A percentile compares a stretch with the other conserved stretches of the same genome.
phyloP scores from a whole-genome alignment of 2,888 invertebrate species.

The Phortica magna region DNA sequence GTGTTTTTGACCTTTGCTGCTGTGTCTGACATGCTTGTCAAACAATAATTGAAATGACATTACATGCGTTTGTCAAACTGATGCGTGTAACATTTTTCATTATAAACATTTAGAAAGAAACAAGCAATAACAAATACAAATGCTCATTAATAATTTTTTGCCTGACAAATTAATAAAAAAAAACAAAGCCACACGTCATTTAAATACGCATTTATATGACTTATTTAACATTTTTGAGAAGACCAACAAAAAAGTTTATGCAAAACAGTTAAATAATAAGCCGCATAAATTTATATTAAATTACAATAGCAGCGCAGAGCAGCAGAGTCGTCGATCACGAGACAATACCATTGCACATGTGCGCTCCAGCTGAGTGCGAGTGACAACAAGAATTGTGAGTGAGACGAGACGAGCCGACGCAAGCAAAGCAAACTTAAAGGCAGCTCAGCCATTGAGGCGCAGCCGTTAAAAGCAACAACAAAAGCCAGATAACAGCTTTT shows the following conservation, averaged over 20 bases:
- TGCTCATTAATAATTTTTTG: slow-evolving; percentile 51
- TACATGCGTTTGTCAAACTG: background rate
- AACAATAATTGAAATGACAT: slow-evolving; percentile 55
- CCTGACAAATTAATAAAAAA: slow-evolving; percentile 66
- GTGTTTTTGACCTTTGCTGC: background rate
- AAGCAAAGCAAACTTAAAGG: background rate
- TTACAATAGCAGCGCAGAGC: slow-evolving; percentile 52
- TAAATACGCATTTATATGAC: slow-evolving; percentile 51
- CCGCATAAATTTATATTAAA: slow-evolving; percentile 73
- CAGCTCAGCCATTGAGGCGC: background rate
- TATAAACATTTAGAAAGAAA: background rate
- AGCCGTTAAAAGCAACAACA: slow-evolving; percentile 28
- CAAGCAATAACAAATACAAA: background rate
- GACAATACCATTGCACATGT: slow-evolving; percentile 7
- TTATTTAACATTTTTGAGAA: slow-evolving; percentile 39
- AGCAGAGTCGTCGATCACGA: background rate
- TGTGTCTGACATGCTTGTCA: slow-evolving; percentile 53
- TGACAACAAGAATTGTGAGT: background rate
- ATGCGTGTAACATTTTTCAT: background rate
- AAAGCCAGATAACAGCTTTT: slow-evolving; percentile 57
- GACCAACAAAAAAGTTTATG: slow-evolving; percentile 48
- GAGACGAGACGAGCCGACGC: background rate
- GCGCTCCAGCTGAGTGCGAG: background rate
- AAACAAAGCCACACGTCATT: slow-evolving; percentile 49
- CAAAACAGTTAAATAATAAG: slow-evolving; percentile 61